Base-by-base conservation (phyloP, 1,140 invertebrate genomes). In the Acromyrmex charruanus region DNA sequence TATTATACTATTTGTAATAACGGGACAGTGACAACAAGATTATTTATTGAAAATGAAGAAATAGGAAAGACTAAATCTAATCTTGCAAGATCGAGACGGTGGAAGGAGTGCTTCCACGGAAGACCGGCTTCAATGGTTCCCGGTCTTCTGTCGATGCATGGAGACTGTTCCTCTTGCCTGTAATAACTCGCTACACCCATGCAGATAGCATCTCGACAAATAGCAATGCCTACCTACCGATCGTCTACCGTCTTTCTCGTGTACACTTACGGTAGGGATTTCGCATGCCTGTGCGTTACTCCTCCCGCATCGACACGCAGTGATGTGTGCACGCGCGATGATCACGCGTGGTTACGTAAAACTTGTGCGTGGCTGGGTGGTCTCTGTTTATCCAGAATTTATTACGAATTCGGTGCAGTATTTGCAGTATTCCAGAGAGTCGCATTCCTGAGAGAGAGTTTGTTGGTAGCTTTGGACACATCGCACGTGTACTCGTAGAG, bases 161-260 rank as follows among this genome's bases (percentile, higher is more conserved):
- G 28, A 86, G 66, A 71, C 58, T 65, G 79, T 61, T 88, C 84
- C 88, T 88, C 88, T 39, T 69, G 74, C 35, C 88, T 84, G 77
- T 92, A 90, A 92, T 92, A 92, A 91, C 91, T 92, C 89, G 85
- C 77, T 90, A 89, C 89, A 91, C 71, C 85, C 85, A 92, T 87
- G 85, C 87, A 91, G 91, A 92, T 90, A 92, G 71, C 58, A 92
- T 92, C 91, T 92, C 90, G 91, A 92, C 91, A 92, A 92, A 91
- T 92, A 92, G 91, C 91, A 90, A 91, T 89, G 87, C 90, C 86
- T 91, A 71, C 88, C 86, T 89, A 91, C 81, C 86, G 90, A 88
- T 90, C 82, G 84, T 89, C 87, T 86, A 88, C 79, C 85, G 80
- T 75, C 71, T 71, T 77, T 86, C 74, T 88, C 55, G 61, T 69